These are phyloP conservation scores for Pammene fasciana DNA, from an alignment of 2,888 invertebrate species.

Conservation along the genomic window DNA sequence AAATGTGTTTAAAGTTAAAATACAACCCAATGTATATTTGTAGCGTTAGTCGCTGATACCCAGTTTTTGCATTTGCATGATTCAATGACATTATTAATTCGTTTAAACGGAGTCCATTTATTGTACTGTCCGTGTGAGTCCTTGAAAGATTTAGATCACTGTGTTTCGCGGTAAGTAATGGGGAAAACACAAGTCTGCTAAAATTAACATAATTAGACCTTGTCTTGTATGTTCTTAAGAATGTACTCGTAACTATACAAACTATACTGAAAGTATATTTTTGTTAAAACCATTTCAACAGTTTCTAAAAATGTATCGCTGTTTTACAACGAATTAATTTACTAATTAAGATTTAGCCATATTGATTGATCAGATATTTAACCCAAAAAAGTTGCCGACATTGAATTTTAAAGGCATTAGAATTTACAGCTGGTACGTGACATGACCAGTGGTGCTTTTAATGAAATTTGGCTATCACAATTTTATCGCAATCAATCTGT, in stretches of 20 bases:
- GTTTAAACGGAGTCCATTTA: no score
- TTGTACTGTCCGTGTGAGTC: neutral
- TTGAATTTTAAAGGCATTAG: slow-evolving; percentile 25
- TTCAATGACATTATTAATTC: no score
- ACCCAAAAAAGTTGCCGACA: slow-evolving; percentile 19
- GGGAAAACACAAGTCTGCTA: slow-evolving; percentile 23
- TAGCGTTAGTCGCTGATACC: no score
- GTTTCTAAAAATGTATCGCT: neutral
- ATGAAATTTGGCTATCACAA: slow-evolving; percentile 33
- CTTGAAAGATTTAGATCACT: slow-evolving; percentile 23
- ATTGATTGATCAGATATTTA: slow-evolving; percentile 19
- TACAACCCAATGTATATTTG: no score
- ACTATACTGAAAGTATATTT: slow-evolving; percentile 2
- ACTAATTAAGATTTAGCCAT: slow-evolving; percentile 14
- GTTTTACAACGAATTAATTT: slow-evolving; percentile 9
- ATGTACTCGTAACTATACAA: neutral
- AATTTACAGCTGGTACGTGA: slow-evolving; percentile 9
- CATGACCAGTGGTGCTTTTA: slow-evolving; percentile 32
- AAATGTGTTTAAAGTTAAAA: no score
- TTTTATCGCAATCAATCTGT: slow-evolving; percentile 52
- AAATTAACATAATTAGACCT: slow-evolving; percentile 37
- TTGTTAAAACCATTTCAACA: slow-evolving; percentile 25
- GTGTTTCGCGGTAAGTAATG: slow-evolving; percentile 16
- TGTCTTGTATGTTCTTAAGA: slow-evolving; percentile 22
- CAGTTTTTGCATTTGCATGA: no score